Evolutionary conservation across 1,140 invertebrate species (phyloP), one percentile per base, ranked within the genome.

Genomic region (Bombus polaris): DNA sequence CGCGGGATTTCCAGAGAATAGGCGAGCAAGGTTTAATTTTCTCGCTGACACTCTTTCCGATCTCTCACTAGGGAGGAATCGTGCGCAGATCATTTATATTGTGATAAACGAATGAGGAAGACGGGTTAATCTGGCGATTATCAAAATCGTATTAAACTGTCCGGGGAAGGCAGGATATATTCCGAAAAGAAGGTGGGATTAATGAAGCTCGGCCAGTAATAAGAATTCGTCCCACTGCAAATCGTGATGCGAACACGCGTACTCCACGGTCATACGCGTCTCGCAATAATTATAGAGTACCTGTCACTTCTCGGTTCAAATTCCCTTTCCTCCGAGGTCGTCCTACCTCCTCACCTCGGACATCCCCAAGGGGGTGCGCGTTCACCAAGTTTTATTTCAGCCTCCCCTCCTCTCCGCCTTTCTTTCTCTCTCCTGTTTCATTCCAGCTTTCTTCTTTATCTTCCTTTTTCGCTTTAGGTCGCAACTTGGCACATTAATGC

Each of bases 401-500:
- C 59, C 13, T 70, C 78, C 85, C 59, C 86, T 65, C 53, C 73
- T 68, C 76, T 28, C 73, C 71, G n/a, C 62, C 66, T 65, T n/a
- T 72, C 37, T 62, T 13, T n/a, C 35, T 32, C 13, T 12, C 39
- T 32, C 73, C n/a, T 37, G n/a, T n/a, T 25, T 37, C 73, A n/a
- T 62, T 28, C 28, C 44, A 28, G 1, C 12, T n/a, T 53, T 47
- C 15, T n/a, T 57, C 84, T 72, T 76, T 68, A 59, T 70, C 73
- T 47, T 42, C 65, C 81, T 74, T 68, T 9, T 85, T 82, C 73
- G 87, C 79, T 85, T 86, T 85, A 42, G 75, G 73, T 74, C 81
- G 70, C 73, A 66, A 77, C 83, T 83, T 91, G 87, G 90, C 86
- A 87, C 92, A 90, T 92, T 93, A 93, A 93, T 93, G 88, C 89